These are phyloP conservation scores for Chironomus tentans DNA, from an alignment of 2,888 invertebrate species.

Conservation along the genomic window DNA sequence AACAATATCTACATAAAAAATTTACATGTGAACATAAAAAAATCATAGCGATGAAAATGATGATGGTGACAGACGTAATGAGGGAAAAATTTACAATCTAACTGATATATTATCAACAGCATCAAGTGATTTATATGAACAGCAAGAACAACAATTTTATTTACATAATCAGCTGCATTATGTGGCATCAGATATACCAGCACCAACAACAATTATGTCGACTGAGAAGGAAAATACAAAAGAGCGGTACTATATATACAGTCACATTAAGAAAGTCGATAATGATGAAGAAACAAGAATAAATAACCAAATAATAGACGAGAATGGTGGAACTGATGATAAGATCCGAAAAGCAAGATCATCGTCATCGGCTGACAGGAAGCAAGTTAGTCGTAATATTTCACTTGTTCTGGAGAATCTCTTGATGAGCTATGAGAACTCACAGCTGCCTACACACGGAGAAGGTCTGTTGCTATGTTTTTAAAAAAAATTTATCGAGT, in stretches of 20 bases:
- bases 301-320: background rate
- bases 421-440: conserved; percentile 82
- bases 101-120: conserved; percentile 22
- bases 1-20: too few relatives aligned
- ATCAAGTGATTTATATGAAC: background rate
- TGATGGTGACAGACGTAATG: background rate
- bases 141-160: background rate
- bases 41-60: conserved; percentile 6
- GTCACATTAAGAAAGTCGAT: background rate
- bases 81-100: conserved; percentile 12
- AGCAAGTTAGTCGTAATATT: conserved; percentile 63
- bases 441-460: conserved; percentile 79
- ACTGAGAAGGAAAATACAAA: background rate
- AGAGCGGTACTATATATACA: conserved; percentile 20
- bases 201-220: background rate
- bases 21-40: too few relatives aligned
- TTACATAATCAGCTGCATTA: conserved; percentile 6
- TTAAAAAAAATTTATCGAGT: background rate
- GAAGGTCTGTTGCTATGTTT: conserved; percentile 49
- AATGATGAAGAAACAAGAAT: background rate
- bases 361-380: background rate
- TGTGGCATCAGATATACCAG: background rate
- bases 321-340: background rate
- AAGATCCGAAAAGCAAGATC: conserved; percentile 10
- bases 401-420: conserved; percentile 77